Evolutionary conservation across 1,140 invertebrate species (phyloP).

Genomic region (Drosophila dunni): DNA sequence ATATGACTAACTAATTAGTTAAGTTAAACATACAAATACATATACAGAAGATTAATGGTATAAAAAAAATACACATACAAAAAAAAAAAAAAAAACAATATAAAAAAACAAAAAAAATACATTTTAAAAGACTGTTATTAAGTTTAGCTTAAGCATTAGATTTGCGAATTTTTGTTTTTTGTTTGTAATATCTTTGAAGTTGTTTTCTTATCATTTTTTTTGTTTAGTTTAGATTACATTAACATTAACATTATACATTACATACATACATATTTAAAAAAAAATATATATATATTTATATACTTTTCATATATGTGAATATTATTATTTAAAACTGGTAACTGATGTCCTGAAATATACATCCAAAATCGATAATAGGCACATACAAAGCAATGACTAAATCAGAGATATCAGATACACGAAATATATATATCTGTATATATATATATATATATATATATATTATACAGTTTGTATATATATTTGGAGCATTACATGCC

Average conservation of each 20-base stretch:
- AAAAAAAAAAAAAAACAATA: conserved; percentile 21
- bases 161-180: conserved; percentile 23
- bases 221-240: conserved; percentile 47
- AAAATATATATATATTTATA: conserved; percentile 4
- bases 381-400: conserved; percentile 80
- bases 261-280: conserved; percentile 57
- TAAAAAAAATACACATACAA: conserved; percentile 8
- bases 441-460: conserved; percentile 6
- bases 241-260: conserved; percentile 51
- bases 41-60: conserved; percentile 47
- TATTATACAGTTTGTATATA: conserved; percentile 21
- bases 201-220: conserved; percentile 9
- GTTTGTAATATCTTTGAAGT: conserved; percentile 54
- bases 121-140: conserved; percentile 39
- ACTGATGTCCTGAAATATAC: conserved; percentile 65
- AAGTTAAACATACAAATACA: conserved; percentile 63
- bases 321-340: conserved; percentile 54
- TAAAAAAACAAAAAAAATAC: conserved; percentile 27
- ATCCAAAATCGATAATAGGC: conserved; percentile 78
- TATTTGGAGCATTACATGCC: conserved; percentile 15
- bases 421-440: conserved; percentile 32
- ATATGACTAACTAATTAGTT: conserved; percentile 62
- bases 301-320: conserved; percentile 53
- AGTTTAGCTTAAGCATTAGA: conserved; percentile 56
- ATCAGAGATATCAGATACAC: conserved; percentile 65